These are phyloP conservation scores for Chitala chitala DNA, from an alignment of 2,113 vertebrate genomes.

Conservation along the genomic window DNA sequence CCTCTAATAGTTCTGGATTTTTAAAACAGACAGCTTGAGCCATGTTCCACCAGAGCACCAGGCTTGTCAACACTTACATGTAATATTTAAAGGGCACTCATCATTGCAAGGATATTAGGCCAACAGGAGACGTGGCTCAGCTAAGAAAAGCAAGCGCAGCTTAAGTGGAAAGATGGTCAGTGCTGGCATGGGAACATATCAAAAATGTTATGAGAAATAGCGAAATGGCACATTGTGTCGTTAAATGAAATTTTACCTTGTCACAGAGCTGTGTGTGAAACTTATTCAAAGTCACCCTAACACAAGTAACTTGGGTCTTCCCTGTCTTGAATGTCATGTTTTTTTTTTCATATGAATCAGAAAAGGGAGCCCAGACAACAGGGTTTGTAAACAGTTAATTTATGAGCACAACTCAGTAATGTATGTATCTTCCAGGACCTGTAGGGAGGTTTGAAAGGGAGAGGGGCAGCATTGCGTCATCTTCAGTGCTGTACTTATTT, in stretches of 20 bases:
- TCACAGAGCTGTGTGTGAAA: too few species aligned
- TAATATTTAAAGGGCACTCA: not conserved
- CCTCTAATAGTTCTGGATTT: not conserved
- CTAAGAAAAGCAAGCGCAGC: not conserved
- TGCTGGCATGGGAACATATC: too few species aligned
- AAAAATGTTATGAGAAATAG: too few species aligned
- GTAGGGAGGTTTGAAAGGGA: too few species aligned
- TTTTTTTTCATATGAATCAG: not conserved
- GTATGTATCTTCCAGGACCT: not conserved
- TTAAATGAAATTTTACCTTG: too few species aligned
- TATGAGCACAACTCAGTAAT: too few species aligned
- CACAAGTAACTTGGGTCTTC: too few species aligned
- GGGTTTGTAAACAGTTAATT: too few species aligned
- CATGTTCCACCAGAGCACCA: not conserved
- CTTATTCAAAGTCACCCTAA: too few species aligned
- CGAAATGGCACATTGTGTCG: too few species aligned
- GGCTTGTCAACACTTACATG: not conserved
- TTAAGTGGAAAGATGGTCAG: too few species aligned
- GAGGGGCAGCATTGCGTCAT: not conserved
- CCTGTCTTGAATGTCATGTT: too few species aligned
- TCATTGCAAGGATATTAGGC: not conserved
- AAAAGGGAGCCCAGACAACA: not conserved
- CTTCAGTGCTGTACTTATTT: not conserved
- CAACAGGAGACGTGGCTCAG: not conserved
- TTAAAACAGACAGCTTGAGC: not conserved